These are phyloP conservation scores for Orchesella cincta DNA, from an alignment of 1,140 invertebrate species.

Conservation along the genomic window DNA sequence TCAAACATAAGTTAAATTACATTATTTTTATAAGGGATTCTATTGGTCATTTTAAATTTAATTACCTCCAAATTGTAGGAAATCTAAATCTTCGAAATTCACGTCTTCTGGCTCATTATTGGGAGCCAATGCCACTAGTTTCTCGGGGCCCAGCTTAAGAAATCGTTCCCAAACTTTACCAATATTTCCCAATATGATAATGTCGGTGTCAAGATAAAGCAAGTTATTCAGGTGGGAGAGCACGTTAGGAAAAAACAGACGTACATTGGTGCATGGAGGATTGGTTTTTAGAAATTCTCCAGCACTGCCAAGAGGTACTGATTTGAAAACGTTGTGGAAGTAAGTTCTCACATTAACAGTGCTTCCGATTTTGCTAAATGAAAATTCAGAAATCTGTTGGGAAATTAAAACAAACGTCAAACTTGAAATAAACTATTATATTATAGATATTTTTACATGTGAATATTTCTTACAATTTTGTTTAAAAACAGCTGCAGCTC, in stretches of 20 bases:
- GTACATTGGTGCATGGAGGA: background rate
- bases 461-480: background rate
- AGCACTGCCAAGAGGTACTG: background rate
- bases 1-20: too few species aligned
- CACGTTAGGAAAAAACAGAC: background rate
- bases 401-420: background rate
- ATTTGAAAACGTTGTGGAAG: background rate
- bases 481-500: background rate
- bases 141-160: too few species aligned
- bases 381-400: background rate
- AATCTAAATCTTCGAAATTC: too few species aligned
- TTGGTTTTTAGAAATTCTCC: background rate
- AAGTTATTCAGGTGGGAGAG: background rate
- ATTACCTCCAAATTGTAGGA: too few species aligned
- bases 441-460: too few species aligned
- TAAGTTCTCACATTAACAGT: background rate
- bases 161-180: background rate
- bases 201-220: background rate
- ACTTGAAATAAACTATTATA: background rate
- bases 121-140: too few species aligned
- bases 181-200: background rate
- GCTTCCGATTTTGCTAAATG: background rate
- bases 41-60: too few species aligned
- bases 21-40: too few species aligned
- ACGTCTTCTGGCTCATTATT: too few species aligned